phyloP scores from a whole-genome alignment of 2,888 invertebrate genomes.

The Theretra japonica region DNA sequence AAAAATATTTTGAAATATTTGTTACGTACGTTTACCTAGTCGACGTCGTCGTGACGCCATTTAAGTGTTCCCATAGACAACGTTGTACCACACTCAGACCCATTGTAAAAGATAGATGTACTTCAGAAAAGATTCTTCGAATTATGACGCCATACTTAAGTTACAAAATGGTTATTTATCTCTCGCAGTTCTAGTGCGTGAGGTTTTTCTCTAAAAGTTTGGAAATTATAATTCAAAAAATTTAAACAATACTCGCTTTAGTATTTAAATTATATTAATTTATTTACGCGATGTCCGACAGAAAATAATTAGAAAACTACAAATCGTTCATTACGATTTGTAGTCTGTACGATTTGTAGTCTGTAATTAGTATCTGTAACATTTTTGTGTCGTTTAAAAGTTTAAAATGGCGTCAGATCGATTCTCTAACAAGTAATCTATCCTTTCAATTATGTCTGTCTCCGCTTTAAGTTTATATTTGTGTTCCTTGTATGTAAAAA shows the following conservation, averaged over 20 bases:
- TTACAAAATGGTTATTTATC: too few relatives aligned
- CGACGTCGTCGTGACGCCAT: conserved; percentile 47
- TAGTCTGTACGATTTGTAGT: too few relatives aligned
- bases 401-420: background rate
- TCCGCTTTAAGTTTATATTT: conserved; percentile 12
- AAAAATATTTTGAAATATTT: conserved; percentile 57
- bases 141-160: background rate
- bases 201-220: too few relatives aligned
- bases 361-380: too few relatives aligned
- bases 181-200: too few relatives aligned
- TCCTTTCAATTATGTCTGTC: conserved; percentile 7
- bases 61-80: conserved; percentile 15
- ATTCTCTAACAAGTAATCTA: background rate
- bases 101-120: conserved; percentile 2
- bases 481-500: conserved; percentile 9
- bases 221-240: too few relatives aligned
- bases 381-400: background rate
- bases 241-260: too few relatives aligned
- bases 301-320: background rate
- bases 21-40: conserved; percentile 61
- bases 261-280: too few relatives aligned
- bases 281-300: too few relatives aligned
- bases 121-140: background rate
- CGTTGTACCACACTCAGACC: background rate
- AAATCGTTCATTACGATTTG: too few relatives aligned